A percentile compares a stretch with the other conserved stretches of the same genome.
These are phyloP conservation scores for Eupithecia insigniata DNA, from an alignment of 2,888 invertebrate species.

Conservation along the genomic window DNA sequence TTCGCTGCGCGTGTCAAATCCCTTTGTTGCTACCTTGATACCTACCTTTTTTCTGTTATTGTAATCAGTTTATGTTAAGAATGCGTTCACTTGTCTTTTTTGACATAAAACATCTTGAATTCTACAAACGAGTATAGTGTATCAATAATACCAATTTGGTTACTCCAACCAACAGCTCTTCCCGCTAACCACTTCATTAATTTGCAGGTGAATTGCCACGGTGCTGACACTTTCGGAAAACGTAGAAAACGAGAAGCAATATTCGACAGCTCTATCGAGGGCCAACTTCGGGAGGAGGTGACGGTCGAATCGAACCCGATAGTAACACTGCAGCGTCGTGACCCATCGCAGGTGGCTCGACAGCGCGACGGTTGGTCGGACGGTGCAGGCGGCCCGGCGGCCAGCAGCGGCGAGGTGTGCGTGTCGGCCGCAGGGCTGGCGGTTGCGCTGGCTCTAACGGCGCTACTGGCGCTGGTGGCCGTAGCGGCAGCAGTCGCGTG, in stretches of 20 bases:
- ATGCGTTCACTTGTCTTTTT: neutral
- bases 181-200: neutral
- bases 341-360: constrained; percentile 89
- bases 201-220: constrained; percentile 93
- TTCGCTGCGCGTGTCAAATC: too few species aligned
- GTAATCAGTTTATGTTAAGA: neutral
- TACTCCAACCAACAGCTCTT: neutral
- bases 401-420: constrained; percentile 90
- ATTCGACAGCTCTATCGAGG: constrained; percentile 85
- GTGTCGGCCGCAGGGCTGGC: constrained; percentile 97
- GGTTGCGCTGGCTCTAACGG: constrained; percentile 95
- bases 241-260: constrained; percentile 87
- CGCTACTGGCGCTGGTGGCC: constrained; percentile 94
- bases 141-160: neutral
- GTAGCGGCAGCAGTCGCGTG: constrained; percentile 97
- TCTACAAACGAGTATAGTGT: neutral
- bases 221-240: constrained; percentile 94
- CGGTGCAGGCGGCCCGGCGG: constrained; percentile 83
- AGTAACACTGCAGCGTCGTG: constrained; percentile 93
- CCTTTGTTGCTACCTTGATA: too few species aligned
- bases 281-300: constrained; percentile 95
- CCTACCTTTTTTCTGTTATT: neutral
- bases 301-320: constrained; percentile 96
- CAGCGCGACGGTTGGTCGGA: constrained; percentile 90
- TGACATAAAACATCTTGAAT: neutral